Base-by-base conservation (phyloP, 2,888 invertebrate species). In the Drosophila paramelanica region DNA sequence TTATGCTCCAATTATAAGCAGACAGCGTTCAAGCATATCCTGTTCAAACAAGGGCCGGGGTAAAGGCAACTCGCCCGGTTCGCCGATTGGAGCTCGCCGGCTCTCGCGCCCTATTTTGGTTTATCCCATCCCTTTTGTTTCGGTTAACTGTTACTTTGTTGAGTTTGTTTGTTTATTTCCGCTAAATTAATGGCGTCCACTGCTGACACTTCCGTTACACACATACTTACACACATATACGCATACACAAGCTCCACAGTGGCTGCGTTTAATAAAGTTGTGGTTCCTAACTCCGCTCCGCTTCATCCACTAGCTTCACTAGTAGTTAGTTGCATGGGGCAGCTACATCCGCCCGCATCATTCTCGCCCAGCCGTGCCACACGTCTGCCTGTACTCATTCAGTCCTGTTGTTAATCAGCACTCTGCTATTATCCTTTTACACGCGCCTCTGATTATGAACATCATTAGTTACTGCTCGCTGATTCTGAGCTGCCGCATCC, bases 1-100 rank as follows among this genome's bases (percentile, higher is more conserved):
- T 86, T 88, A 88, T 88, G 89, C 78, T 88, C 84, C 83, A 84
- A 84, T 88, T 84, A 84, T 86, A 88, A 83, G 67, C 83, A 78
- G 67, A 68, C 73, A 80, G 49, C 59, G 57, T 78, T 83, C 52
- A 62, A 81, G 85, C 66, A 67, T 88, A 73, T 81, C 84, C 84
- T 78, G 84, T 78, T 84, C 77, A 81, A 83, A 80, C 70, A 74
- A 76, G 72, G 43, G 38, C 39, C 47, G 55, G 38, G 52, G 77
- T 57, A 42, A 61, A 62, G 67, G 77, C 78, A 61, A 51, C 38
- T 42, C 36, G 38, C 14, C 23, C 27, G 50, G 27, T 53, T 67
- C 25, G 51, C 31, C 45, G 50, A 36, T 53, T 67, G 31, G 47
- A 70, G 41, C 45, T 36, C 13, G 13, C 33, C 55, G 59, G 67